These are phyloP conservation scores for Leptinotarsa tumamoca DNA, from an alignment of 2,888 invertebrate species.

Conservation along the genomic window DNA sequence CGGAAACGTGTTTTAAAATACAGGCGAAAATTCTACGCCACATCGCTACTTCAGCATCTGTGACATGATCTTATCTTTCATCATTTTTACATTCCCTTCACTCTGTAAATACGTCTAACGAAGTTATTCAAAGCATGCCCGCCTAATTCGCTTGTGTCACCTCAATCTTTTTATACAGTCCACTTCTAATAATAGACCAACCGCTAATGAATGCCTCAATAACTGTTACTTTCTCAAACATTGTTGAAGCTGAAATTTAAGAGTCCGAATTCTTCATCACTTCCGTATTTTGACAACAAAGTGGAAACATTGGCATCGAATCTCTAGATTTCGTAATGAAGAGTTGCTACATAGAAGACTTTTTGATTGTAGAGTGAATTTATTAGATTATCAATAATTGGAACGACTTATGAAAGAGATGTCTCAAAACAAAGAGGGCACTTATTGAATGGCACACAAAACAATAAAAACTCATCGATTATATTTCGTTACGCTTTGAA, in stretches of 20 bases:
- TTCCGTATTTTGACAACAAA: conserved; percentile 28
- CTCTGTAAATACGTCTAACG: conserved; percentile 7
- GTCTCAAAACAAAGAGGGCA: background rate
- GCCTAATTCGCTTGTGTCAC: conserved; percentile 13
- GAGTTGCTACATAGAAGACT: conserved; percentile 9
- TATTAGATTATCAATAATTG: conserved; percentile 4
- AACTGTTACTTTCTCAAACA: conserved; percentile 9
- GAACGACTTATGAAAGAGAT: background rate
- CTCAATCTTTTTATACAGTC: conserved; percentile 17
- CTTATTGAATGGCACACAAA: too few species aligned
- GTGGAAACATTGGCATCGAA: conserved; percentile 19
- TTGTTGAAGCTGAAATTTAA: conserved; percentile 17
- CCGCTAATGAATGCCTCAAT: conserved; percentile 2
- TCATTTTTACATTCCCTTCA: background rate
- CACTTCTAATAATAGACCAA: conserved; percentile 15
- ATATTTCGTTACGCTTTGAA: background rate
- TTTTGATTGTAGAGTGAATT: conserved; percentile 5
- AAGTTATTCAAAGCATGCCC: conserved; percentile 15
- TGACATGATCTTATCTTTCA: background rate
- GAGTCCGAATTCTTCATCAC: background rate
- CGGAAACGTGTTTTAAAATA: too few species aligned
- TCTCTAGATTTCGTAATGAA: conserved; percentile 9
- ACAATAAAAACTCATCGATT: too few species aligned
- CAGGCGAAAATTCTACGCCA: too few species aligned
- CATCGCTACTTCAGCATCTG: too few species aligned